phyloP scores from a whole-genome alignment of 2,797 vertebrate genomes.

The Cossypha niveicapilla region DNA sequence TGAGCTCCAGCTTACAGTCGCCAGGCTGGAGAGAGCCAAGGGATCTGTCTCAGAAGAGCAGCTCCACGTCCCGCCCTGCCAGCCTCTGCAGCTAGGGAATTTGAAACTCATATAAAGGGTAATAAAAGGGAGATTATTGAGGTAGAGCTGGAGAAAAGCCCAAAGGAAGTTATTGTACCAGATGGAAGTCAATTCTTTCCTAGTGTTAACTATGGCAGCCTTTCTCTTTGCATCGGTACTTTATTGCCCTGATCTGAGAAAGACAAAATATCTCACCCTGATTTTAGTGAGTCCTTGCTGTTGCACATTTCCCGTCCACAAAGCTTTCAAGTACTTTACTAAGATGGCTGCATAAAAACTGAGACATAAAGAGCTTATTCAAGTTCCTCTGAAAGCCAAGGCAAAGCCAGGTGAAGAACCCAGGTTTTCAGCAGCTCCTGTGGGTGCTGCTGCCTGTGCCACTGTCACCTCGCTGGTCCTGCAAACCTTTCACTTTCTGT shows the following conservation, averaged over 20 bases:
- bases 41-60: constrained; percentile 13
- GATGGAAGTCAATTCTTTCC: constrained; percentile 26
- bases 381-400: not conserved
- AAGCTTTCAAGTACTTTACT: not conserved
- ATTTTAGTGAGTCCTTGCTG: not conserved
- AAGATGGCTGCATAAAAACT: not conserved
- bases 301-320: not conserved
- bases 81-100: constrained; percentile 6
- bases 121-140: constrained; percentile 54
- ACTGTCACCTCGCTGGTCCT: rapidly evolving
- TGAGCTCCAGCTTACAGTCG: not conserved
- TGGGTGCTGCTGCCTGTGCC: not conserved
- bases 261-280: not conserved
- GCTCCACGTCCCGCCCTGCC: not conserved
- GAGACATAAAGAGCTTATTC: not conserved
- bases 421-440: not conserved
- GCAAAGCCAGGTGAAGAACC: not conserved
- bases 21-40: not conserved
- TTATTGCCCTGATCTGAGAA: constrained; percentile 12
- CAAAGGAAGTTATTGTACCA: constrained; percentile 33
- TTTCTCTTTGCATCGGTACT: not conserved
- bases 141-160: constrained; percentile 41
- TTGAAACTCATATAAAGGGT: constrained; percentile 33
- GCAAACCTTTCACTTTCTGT: constrained; percentile 47
- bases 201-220: not conserved